Evolutionary conservation across 2,113 vertebrate species (phyloP).

Genomic region (Phalacrocorax carbo): DNA sequence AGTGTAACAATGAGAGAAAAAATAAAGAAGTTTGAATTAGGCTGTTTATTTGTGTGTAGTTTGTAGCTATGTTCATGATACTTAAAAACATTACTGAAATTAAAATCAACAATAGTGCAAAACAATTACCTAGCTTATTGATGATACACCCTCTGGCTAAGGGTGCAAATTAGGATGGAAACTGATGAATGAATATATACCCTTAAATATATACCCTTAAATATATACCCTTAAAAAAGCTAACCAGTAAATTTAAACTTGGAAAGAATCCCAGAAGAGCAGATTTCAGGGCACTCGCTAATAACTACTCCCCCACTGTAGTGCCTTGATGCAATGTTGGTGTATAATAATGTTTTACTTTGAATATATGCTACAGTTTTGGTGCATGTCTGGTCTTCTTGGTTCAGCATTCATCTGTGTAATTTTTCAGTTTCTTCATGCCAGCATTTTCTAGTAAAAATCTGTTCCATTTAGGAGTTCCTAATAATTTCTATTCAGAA

Average conservation of each 20-base stretch:
- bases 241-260: background rate
- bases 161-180: background rate
- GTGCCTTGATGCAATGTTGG: background rate
- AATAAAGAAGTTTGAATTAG: background rate
- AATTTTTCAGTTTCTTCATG: background rate
- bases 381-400: background rate
- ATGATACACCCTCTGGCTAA: background rate
- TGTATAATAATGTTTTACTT: background rate
- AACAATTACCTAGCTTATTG: background rate
- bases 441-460: background rate
- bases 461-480: background rate
- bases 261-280: background rate
- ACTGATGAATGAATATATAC: background rate
- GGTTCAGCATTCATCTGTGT: background rate
- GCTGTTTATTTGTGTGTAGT: background rate
- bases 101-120: background rate
- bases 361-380: background rate
- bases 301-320: background rate
- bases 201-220: background rate
- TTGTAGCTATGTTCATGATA: background rate
- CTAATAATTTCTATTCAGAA: background rate
- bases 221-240: background rate
- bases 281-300: background rate
- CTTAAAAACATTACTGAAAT: background rate
- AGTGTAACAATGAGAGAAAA: background rate